phyloP scores from a whole-genome alignment of 1,140 invertebrate species.

The Formica exsecta region DNA sequence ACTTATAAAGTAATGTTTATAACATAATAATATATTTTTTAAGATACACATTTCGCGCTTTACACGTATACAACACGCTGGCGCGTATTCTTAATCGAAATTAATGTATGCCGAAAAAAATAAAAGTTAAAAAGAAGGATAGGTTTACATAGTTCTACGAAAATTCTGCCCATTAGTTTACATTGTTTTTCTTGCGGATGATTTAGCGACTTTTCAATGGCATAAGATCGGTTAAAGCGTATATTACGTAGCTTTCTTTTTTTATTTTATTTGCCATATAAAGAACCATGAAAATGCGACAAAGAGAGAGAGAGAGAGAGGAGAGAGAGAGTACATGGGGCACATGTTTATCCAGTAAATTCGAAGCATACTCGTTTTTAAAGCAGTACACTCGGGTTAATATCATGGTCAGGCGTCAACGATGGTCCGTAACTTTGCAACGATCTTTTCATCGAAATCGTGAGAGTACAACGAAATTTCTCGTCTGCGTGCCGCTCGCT shows the following conservation, averaged over 20 bases:
- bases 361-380: slow-evolving; percentile 43
- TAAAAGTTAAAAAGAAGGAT: neutral
- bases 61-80: neutral
- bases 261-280: neutral
- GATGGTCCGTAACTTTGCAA: slow-evolving; percentile 31
- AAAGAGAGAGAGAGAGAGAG: neutral
- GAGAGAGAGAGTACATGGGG: neutral
- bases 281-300: neutral
- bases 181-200: neutral
- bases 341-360: slow-evolving; percentile 36
- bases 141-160: neutral
- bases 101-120: slow-evolving; percentile 23
- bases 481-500: neutral
- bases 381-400: slow-evolving; percentile 36
- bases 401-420: slow-evolving; percentile 25
- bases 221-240: no score
- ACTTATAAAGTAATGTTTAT: slow-evolving; percentile 39
- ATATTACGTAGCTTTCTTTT: neutral
- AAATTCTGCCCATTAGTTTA: slow-evolving; percentile 46
- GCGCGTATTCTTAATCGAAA: slow-evolving; percentile 28
- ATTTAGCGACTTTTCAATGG: slow-evolving; percentile 9
- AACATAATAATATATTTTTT: slow-evolving; percentile 41
- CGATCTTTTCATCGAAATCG: slow-evolving; percentile 49
- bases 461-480: slow-evolving; percentile 27
- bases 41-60: neutral